Evolutionary conservation across 2,888 invertebrate species (phyloP).

Genomic region (Entomobrya proxima): DNA sequence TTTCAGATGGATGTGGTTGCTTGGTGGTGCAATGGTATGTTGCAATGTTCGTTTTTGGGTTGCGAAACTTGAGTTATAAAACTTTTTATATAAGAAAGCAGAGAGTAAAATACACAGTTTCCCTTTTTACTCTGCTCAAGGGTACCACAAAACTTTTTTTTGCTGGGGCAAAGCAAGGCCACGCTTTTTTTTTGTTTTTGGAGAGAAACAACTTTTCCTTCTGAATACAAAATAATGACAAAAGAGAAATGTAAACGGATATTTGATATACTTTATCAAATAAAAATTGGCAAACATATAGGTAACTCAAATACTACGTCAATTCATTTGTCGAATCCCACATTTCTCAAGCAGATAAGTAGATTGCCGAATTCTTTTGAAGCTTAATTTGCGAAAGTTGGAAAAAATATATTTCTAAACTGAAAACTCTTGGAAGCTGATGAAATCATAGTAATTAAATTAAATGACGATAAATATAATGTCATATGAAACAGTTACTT

Average conservation of each 20-base stretch:
- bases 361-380: no score
- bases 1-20: neutral
- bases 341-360: no score
- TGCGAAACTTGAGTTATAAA: neutral
- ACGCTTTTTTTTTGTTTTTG: neutral
- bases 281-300: no score
- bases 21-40: neutral
- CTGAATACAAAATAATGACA: neutral
- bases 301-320: no score
- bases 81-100: neutral
- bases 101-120: slow-evolving; percentile 1
- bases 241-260: neutral
- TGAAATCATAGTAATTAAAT: no score
- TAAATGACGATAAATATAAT: no score
- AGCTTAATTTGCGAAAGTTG: no score
- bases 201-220: neutral
- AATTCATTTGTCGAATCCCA: no score
- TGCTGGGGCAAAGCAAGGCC: no score
- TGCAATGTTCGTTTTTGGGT: neutral
- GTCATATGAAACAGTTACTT: no score
- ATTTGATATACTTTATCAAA: neutral
- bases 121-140: slow-evolving; percentile 7
- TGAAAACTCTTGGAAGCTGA: no score
- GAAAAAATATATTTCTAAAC: no score
- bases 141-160: neutral